Evolutionary conservation across 2,797 vertebrate genomes (phyloP).

Genomic region (Calcarius lapponicus): DNA sequence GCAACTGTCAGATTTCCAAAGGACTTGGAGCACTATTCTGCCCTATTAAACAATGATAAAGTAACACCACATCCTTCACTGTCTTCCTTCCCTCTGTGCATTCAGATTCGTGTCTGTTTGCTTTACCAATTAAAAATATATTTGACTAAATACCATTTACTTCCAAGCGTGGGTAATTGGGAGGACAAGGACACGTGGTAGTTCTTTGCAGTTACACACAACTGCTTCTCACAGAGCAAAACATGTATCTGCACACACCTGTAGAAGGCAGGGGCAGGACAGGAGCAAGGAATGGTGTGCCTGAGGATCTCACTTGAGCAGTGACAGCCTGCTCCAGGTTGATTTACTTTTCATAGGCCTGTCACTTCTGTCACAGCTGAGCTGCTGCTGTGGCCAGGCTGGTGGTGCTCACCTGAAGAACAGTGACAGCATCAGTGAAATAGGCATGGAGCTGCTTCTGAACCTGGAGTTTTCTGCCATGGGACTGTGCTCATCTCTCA

Average conservation of each 20-base stretch:
- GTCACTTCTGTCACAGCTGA: background rate
- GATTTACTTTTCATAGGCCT: background rate
- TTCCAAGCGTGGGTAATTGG: background rate
- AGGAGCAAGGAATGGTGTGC: background rate
- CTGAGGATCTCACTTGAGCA: background rate
- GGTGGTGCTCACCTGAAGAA: background rate
- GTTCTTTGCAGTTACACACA: background rate
- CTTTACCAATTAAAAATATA: background rate
- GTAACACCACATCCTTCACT: background rate
- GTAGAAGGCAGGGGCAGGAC: background rate
- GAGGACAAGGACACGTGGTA: rapidly evolving
- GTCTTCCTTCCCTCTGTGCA: background rate
- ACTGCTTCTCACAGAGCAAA: background rate
- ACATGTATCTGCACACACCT: background rate
- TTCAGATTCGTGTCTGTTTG: background rate
- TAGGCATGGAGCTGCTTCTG: background rate
- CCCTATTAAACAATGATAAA: background rate
- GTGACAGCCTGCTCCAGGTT: background rate
- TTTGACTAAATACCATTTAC: background rate
- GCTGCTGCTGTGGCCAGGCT: background rate
- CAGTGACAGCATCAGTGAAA: background rate
- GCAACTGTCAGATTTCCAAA: background rate
- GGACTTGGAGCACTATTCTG: background rate
- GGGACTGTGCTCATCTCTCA: background rate
- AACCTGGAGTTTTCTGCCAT: background rate